Evolutionary conservation across 2,888 invertebrate genomes (phyloP).

Genomic region (Sympetrum striolatum): DNA sequence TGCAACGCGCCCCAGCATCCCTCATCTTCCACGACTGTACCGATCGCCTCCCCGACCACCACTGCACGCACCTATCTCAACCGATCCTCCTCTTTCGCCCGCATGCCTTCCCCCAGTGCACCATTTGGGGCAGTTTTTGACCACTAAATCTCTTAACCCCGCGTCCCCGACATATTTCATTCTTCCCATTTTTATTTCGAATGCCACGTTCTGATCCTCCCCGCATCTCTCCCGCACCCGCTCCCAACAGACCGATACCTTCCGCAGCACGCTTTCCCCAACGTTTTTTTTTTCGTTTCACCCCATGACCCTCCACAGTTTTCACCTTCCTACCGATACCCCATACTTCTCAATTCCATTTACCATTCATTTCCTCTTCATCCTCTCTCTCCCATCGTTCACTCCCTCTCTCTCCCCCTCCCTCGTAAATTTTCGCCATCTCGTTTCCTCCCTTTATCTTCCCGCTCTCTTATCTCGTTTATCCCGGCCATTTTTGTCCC

Average conservation of each 20-base stretch:
- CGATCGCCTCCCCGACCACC: neutral
- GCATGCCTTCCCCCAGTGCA: neutral
- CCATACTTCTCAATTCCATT: conserved; percentile 9
- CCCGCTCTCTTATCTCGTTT: neutral
- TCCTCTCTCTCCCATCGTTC: neutral
- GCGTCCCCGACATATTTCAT: neutral
- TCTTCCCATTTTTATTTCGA: conserved; percentile 5
- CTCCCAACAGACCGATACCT: neutral
- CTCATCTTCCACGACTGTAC: neutral
- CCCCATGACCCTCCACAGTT: neutral
- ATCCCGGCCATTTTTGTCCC: neutral
- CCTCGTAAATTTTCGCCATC: neutral
- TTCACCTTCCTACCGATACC: neutral
- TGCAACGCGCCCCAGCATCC: neutral
- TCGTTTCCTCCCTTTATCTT: neutral
- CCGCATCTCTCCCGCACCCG: neutral
- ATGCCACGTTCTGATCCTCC: neutral
- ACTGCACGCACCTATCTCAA: neutral
- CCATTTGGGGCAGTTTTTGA: conserved; percentile 12
- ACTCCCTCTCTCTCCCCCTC: neutral
- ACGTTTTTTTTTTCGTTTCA: neutral
- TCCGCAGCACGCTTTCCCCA: neutral
- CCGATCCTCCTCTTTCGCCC: neutral
- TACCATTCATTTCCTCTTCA: conserved; percentile 20
- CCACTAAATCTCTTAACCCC: conserved; percentile 6